phyloP scores from a whole-genome alignment of 2,888 invertebrate species.

The Ophion obscuratus region DNA sequence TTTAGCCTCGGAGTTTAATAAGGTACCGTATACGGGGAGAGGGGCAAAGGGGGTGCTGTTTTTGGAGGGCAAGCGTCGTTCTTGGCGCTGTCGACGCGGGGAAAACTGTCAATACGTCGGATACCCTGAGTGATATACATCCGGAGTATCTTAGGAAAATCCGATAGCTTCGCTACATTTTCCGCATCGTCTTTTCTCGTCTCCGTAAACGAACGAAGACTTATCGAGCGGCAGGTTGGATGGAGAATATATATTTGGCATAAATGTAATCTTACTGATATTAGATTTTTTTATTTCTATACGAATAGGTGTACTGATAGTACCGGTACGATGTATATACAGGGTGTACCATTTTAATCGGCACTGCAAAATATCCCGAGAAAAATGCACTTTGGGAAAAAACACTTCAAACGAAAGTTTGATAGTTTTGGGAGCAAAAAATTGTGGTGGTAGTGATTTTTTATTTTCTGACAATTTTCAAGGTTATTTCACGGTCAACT shows the following conservation, averaged over 20 bases:
- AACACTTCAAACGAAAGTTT: neutral
- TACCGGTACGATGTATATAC: neutral
- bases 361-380: conserved; percentile 12
- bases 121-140: conserved; percentile 81
- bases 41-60: conserved; percentile 45
- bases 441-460: too few species aligned
- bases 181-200: conserved; percentile 27
- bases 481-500: too few species aligned
- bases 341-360: conserved; percentile 16
- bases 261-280: neutral
- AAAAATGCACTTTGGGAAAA: neutral
- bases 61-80: conserved; percentile 67
- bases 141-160: conserved; percentile 77
- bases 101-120: conserved; percentile 81
- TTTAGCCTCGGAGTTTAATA: conserved; percentile 81
- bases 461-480: too few species aligned
- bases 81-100: conserved; percentile 65
- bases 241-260: conserved; percentile 11
- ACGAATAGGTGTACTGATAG: neutral
- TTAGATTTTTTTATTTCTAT: neutral
- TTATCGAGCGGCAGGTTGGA: too few species aligned
- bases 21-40: conserved; percentile 73
- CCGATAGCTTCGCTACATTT: conserved; percentile 69
- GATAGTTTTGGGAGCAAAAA: too few species aligned
- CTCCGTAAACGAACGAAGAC: neutral